phyloP scores from a whole-genome alignment of 2,888 invertebrate species.

The Clivina fossor region DNA sequence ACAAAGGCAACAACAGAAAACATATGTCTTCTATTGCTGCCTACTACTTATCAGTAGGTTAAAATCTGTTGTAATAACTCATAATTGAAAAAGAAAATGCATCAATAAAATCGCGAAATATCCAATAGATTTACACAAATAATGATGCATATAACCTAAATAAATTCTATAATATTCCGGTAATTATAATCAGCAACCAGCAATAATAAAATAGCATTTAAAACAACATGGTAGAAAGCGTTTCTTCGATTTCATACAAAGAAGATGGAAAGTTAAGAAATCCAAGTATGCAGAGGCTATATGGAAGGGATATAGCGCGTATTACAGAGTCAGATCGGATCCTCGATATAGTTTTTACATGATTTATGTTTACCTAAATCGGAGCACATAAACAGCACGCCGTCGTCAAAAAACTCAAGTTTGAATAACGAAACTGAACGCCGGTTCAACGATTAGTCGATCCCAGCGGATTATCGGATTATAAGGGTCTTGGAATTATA shows the following conservation, averaged over 20 bases:
- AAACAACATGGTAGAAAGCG: slow-evolving; percentile 16
- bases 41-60: too few relatives aligned
- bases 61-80: not conserved
- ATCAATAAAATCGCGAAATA: not conserved
- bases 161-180: slow-evolving; percentile 6
- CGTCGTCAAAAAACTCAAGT: too few relatives aligned
- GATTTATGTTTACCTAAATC: too few relatives aligned
- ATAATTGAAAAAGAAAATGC: not conserved
- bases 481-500: too few relatives aligned
- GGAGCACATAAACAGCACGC: too few relatives aligned
- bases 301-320: not conserved
- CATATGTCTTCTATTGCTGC: too few relatives aligned
- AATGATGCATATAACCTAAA: slow-evolving; percentile 25
- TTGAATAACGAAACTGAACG: too few relatives aligned
- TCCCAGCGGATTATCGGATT: too few relatives aligned
- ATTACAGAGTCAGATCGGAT: too few relatives aligned
- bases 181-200: slow-evolving; percentile 15
- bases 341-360: too few relatives aligned
- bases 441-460: too few relatives aligned
- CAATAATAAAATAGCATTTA: slow-evolving; percentile 16
- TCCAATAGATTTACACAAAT: slow-evolving; percentile 5
- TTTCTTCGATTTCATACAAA: slow-evolving; percentile 28
- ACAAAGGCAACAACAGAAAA: too few relatives aligned
- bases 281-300: not conserved
- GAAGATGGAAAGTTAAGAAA: slow-evolving; percentile 28